These are phyloP conservation scores for Podilymbus podiceps DNA, from an alignment of 2,113 vertebrate species.

Conservation along the genomic window DNA sequence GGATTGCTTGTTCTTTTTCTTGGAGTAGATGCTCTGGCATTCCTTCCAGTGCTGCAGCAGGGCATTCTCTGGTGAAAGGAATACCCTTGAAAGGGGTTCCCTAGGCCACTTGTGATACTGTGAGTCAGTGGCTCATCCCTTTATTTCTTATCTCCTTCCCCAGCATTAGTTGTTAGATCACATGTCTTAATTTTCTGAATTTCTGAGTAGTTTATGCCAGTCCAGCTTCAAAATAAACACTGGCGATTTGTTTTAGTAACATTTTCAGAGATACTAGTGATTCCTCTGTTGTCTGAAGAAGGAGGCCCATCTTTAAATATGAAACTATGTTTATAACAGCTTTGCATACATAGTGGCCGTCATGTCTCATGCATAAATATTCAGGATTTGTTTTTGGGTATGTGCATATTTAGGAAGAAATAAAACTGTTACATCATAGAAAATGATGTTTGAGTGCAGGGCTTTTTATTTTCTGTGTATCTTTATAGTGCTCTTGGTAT, in stretches of 20 bases:
- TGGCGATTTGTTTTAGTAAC: background rate
- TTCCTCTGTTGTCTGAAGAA: background rate
- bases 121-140: background rate
- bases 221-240: background rate
- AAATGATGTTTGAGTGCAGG: background rate
- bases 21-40: background rate
- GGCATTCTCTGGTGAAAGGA: background rate
- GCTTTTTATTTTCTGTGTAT: background rate
- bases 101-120: background rate
- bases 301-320: background rate
- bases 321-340: background rate
- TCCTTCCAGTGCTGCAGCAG: background rate
- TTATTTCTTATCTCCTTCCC: constrained; percentile 15
- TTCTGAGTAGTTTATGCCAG: background rate
- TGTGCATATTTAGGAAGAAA: background rate
- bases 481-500: background rate
- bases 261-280: background rate
- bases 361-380: background rate
- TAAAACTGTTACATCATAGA: background rate
- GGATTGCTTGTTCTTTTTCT: background rate
- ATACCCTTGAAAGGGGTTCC: background rate
- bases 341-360: background rate
- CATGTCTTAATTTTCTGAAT: background rate
- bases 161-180: background rate
- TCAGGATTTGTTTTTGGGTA: background rate